Conservation (phyloP, 1,140 invertebrate species). For the Heliothis subflexa region DNA sequence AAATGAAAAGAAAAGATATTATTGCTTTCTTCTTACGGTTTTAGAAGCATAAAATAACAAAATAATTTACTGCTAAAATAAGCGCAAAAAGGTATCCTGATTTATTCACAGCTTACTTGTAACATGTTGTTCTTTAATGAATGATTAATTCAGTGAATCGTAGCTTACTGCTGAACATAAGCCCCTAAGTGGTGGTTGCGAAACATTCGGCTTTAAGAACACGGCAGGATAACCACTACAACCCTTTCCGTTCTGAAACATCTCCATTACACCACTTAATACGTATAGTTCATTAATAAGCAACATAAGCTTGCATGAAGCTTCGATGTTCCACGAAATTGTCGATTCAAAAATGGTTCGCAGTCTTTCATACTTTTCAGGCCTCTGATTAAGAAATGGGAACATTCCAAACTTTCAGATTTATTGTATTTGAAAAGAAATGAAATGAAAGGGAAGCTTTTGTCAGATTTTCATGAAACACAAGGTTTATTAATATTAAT, state of each 20-base stretch:
- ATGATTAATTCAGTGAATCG: not conserved
- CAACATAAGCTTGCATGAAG: not conserved
- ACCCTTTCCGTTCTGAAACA: constrained; percentile 1
- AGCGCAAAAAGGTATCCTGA: too few species aligned
- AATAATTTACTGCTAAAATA: not conserved
- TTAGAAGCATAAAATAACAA: not conserved
- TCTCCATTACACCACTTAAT: not conserved
- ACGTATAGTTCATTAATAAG: not conserved
- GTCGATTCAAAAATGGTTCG: too few species aligned
- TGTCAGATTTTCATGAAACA: not conserved
- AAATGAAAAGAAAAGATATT: too few species aligned
- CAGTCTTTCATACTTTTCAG: too few species aligned
- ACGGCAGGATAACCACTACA: not conserved
- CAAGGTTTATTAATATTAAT: not conserved
- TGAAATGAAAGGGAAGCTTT: not conserved
- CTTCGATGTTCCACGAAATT: not conserved
- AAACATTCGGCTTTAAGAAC: not conserved
- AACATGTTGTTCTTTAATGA: not conserved
- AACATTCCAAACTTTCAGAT: not conserved
- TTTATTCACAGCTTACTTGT: not conserved
- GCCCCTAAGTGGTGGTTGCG: not conserved
- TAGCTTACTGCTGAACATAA: not conserved
- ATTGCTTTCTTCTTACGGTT: too few species aligned
- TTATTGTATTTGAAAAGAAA: constrained; percentile 6
- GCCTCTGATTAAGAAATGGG: not conserved